phyloP scores from a whole-genome alignment of 2,888 invertebrate species.

The Oscheius myriophilus region DNA sequence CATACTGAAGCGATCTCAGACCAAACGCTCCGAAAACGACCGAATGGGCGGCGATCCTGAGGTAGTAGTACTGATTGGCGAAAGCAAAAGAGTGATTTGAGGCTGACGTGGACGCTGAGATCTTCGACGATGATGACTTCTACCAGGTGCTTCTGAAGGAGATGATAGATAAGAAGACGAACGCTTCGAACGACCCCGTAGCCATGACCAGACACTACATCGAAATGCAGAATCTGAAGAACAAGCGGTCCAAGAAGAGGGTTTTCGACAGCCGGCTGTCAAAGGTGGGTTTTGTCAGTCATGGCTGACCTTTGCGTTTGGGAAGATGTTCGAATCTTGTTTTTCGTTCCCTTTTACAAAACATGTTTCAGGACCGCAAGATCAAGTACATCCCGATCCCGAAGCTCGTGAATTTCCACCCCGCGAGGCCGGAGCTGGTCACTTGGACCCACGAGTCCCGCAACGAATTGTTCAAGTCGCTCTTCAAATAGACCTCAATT shows the following conservation, averaged over 20 bases:
- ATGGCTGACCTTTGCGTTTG: too few species aligned
- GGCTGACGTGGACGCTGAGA: conserved; percentile 70
- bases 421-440: conserved; percentile 62
- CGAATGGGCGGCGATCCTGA: conserved; percentile 76
- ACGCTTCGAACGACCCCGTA: conserved; percentile 81
- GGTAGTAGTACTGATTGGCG: conserved; percentile 2
- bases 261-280: conserved; percentile 14
- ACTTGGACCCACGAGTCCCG: conserved; percentile 66
- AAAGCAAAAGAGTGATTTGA: neutral
- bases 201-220: conserved; percentile 89
- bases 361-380: conserved; percentile 79
- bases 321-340: too few species aligned
- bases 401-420: conserved; percentile 68
- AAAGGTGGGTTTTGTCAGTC: conserved; percentile 27
- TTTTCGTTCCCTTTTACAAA: neutral
- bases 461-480: conserved; percentile 67
- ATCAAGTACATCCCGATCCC: conserved; percentile 75
- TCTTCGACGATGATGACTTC: conserved; percentile 96
- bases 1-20: conserved; percentile 82
- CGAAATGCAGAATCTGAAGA: conserved; percentile 87
- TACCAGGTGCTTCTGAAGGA: conserved; percentile 92
- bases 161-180: conserved; percentile 86
- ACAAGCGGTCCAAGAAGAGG: conserved; percentile 82
- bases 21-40: conserved; percentile 81
- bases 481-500: conserved; percentile 46